Base-by-base conservation (phyloP, 2,797 vertebrate genomes). In the Gadopsis marmoratus region DNA sequence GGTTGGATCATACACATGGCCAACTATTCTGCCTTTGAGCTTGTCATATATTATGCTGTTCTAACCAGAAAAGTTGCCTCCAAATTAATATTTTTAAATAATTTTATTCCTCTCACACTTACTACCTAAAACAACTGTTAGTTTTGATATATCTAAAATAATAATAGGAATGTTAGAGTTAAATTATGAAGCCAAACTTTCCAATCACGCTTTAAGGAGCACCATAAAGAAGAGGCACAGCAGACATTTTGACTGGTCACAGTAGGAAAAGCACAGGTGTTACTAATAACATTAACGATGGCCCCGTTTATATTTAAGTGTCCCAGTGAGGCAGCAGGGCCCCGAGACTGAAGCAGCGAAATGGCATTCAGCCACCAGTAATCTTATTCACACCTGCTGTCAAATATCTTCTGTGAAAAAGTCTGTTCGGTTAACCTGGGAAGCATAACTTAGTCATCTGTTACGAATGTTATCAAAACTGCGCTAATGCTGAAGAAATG, bases 1-100 rank as follows among this genome's bases (percentile, higher is more conserved):
- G 65, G 43, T 50, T 61, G 39, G 39, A 43, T 75, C 21, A 35
- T 50, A 68, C 74, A 71, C 56, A 78, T 51, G 61, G 65, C 39
- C 35, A 64, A 43, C 6, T 21, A 39, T 78, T 56, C 51, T 84
- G 77, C 72, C 16, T 58, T 63, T 75, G 50, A 84, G 61, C 65
- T 60, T 63, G 53, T 17, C 8, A n/a, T 39, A 48, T 67, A 74
- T 74, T 2, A 64, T 29, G 45, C 26, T 39, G 11, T 63, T 68
- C 23, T 33, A 14, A 61, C 21, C 60, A 47, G 16, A 66, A 54
- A 26, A 23, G 4, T 16, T 13, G 16, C 4, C 39, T 26, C 39
- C 23, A 21, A 17, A 13, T 31, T 31, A 47, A 61, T 6, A 12
- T 2, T 35, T 7, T 63, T 65, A 17, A 41, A 41, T 21, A 1